These are phyloP conservation scores for Lagopus muta DNA, from an alignment of 2,113 vertebrate species.

Conservation along the genomic window DNA sequence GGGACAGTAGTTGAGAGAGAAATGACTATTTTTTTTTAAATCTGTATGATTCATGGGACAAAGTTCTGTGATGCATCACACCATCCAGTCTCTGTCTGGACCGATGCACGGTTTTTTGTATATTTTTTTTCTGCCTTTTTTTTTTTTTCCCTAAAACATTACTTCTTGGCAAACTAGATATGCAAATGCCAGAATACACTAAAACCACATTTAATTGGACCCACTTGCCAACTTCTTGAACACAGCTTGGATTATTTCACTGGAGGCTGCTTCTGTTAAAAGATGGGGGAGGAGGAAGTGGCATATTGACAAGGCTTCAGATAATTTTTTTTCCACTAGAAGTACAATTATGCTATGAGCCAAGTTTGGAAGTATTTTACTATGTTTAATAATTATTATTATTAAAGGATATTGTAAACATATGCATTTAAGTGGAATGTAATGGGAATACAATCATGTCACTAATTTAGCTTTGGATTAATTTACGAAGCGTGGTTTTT, in stretches of 20 bases:
- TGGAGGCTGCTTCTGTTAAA: constrained; percentile 87
- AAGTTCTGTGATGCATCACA: constrained; percentile 69
- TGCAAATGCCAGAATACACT: constrained; percentile 88
- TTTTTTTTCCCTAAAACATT: constrained; percentile 77
- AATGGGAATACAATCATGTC: constrained; percentile 74
- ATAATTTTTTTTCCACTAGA: constrained; percentile 75
- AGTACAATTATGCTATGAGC: constrained; percentile 81
- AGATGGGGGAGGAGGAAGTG: constrained; percentile 85
- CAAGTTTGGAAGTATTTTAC: constrained; percentile 87
- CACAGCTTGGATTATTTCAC: constrained; percentile 88
- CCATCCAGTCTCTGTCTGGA: constrained; percentile 76
- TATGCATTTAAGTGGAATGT: constrained; percentile 80
- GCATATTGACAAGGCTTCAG: constrained; percentile 84
- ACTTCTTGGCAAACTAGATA: constrained; percentile 86
- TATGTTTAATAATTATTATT: constrained; percentile 87
- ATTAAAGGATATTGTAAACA: constrained; percentile 85
- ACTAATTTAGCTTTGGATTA: constrained; percentile 71
- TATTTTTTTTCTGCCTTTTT: constrained; percentile 6
- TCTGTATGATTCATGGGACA: constrained; percentile 68
- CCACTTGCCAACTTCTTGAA: constrained; percentile 88
- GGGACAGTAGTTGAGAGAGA: neutral
- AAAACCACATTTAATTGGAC: constrained; percentile 89
- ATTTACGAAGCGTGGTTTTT: constrained; percentile 45
- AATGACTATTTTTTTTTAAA: neutral
- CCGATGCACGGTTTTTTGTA: constrained; percentile 47